Evolutionary conservation across 2,888 invertebrate genomes (phyloP).

Genomic region (Cantharis nigra): DNA sequence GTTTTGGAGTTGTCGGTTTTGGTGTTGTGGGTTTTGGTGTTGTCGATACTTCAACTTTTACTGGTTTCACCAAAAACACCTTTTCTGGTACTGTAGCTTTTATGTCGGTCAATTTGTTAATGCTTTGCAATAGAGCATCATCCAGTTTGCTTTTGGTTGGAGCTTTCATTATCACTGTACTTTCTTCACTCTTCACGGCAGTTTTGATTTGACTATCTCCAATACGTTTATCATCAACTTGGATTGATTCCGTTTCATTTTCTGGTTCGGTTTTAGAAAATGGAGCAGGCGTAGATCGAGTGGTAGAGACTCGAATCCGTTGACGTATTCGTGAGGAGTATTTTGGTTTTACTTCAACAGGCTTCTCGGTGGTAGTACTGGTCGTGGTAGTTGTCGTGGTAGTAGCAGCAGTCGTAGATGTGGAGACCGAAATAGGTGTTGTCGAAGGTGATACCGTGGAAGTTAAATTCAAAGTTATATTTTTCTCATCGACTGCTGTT

Average conservation of each 20-base stretch:
- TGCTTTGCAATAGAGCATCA: background rate
- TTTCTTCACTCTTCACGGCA: background rate
- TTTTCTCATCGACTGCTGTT: background rate
- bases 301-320: background rate
- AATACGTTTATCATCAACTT: too few species aligned
- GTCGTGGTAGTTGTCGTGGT: background rate
- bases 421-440: background rate
- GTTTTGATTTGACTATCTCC: too few species aligned
- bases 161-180: background rate
- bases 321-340: background rate
- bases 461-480: background rate
- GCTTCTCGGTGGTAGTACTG: background rate
- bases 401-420: background rate
- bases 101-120: background rate
- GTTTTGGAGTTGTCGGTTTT: background rate
- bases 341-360: background rate
- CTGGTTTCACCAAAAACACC: background rate
- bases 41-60: background rate
- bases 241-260: background rate
- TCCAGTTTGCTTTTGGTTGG: background rate
- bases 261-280: background rate
- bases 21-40: slow-evolving; percentile 7
- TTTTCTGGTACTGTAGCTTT: background rate
- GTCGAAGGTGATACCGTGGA: background rate
- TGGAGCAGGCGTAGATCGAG: background rate